phyloP scores from a whole-genome alignment of 1,140 invertebrate species.

The Mycetomoellerius zeteki region DNA sequence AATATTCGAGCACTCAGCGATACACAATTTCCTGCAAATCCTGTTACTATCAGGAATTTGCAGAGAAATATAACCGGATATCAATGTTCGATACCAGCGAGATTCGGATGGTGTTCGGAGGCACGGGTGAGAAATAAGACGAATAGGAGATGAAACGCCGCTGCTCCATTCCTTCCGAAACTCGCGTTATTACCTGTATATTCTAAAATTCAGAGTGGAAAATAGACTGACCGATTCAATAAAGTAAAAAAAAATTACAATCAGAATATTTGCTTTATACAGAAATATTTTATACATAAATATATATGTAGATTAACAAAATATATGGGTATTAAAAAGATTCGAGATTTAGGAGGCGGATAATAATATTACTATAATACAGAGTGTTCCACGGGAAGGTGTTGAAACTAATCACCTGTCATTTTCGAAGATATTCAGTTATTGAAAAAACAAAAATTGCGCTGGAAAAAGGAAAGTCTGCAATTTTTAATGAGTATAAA shows the following conservation, averaged over 20 bases:
- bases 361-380: not conserved
- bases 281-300: not conserved
- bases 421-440: too few relatives aligned
- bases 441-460: too few relatives aligned
- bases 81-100: conserved; percentile 34
- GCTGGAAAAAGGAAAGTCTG: too few relatives aligned
- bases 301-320: not conserved
- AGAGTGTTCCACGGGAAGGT: too few relatives aligned
- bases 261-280: not conserved
- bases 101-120: conserved; percentile 33
- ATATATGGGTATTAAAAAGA: not conserved
- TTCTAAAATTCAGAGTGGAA: not conserved
- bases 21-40: conserved; percentile 47
- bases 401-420: too few relatives aligned
- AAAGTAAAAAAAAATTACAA: not conserved
- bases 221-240: not conserved
- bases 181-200: not conserved
- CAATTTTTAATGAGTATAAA: too few relatives aligned
- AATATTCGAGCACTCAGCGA: conserved; percentile 37
- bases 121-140: conserved; percentile 46
- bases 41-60: not conserved
- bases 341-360: not conserved
- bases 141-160: conserved; percentile 22
- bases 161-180: not conserved
- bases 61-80: conserved; percentile 39